Evolutionary conservation across 2,888 invertebrate genomes (phyloP), one percentile per base, ranked within the genome.

Genomic region (Lasioglossum zephyrum): DNA sequence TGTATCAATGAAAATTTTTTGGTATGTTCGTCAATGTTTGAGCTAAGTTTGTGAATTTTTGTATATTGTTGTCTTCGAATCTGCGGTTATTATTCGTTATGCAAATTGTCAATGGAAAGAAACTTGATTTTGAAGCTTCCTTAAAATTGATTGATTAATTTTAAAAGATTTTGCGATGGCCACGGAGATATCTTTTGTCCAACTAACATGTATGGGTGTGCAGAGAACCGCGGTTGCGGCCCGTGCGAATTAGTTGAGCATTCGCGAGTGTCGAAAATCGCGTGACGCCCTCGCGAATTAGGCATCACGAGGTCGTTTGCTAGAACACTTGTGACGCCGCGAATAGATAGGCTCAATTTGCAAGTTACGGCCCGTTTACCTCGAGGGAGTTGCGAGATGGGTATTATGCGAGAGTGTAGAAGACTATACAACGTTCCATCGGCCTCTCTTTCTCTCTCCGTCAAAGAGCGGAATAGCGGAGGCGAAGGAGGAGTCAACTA

Each of bases 401-500:
- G 82, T 82, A 76, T 87, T 53, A 81, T 66, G 77, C 80, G 73
- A 47, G 60, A n/a, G 57, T 49, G 70, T 44, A 79, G 72, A 81
- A 36, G 44, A 66, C 18, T 53, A 66, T 13, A 44, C 79, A 73
- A 73, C 76, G 79, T 77, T 76, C 16, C 26, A 39, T 26, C 11
- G 22, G 41, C 41, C 9, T 6, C 13, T 44, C 74, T 47, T 49
- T 16, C 73, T 11, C 39, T 69, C 22, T 41, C 36, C 22, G 4
- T 36, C 69, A 31, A 69, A 26, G 49, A 36, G n/a, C 53, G 81
- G 39, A 74, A 63, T 44, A 69, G 49, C 75, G 47, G 16, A 66
- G 57, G 13, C 39, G 41, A 26, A 73, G 63, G 79, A 82, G 83
- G 83, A 91, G 92, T 90, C 91, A 93, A 92, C 93, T 94, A 95